Percentiles rank a stretch among this genome's conserved stretches.
phyloP scores from a whole-genome alignment of 2,888 invertebrate genomes.

The Eupithecia insigniata region DNA sequence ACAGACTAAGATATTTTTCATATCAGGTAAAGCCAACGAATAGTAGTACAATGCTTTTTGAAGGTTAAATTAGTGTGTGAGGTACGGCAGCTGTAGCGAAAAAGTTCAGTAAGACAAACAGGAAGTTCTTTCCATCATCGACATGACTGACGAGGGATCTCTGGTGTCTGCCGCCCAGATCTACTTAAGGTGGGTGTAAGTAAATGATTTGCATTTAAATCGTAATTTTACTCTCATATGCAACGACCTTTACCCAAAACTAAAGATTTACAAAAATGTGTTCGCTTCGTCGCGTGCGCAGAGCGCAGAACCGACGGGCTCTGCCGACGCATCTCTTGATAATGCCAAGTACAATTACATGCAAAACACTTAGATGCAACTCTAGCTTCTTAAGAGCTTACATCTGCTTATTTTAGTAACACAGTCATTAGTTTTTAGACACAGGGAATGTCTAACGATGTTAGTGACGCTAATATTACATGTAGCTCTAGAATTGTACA shows the following conservation, averaged over 20 bases:
- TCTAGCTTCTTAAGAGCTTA: not conserved
- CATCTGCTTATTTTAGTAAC: not conserved
- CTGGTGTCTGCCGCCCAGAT: not conserved
- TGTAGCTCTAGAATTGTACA: not conserved
- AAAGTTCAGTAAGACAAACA: not conserved
- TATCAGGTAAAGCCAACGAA: not conserved
- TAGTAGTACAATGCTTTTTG: not conserved
- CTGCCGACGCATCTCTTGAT: conserved; percentile 54
- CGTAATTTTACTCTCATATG: conserved; percentile 43
- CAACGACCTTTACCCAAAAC: conserved; percentile 55
- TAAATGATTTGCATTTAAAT: not conserved
- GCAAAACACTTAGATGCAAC: not conserved
- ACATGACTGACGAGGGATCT: not conserved
- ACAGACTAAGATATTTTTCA: too few relatives aligned
- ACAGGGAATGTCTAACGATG: not conserved
- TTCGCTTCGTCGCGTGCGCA: conserved; percentile 68
- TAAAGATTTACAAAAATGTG: conserved; percentile 73
- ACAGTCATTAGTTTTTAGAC: not conserved
- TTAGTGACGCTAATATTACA: not conserved
- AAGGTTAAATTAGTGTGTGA: not conserved
- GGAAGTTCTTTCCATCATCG: not conserved
- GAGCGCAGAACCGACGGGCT: conserved; percentile 65
- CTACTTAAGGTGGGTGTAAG: not conserved
- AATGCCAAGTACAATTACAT: conserved; percentile 43
- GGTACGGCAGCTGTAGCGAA: too few relatives aligned